These are phyloP conservation scores for Drosophila tanythrix DNA, from an alignment of 2,888 invertebrate species.

Conservation along the genomic window DNA sequence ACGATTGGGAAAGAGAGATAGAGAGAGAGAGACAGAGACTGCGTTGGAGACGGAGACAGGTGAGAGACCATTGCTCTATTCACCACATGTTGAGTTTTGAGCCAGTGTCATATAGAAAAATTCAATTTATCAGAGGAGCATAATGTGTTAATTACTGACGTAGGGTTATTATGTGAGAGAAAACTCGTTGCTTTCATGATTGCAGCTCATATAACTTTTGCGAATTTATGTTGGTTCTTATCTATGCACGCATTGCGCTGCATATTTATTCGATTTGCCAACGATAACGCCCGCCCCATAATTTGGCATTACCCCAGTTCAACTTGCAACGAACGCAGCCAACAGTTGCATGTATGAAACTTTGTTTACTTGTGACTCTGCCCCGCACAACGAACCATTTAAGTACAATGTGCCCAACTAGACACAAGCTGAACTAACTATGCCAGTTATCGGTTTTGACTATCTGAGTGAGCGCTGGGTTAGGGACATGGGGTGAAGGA, in stretches of 20 bases:
- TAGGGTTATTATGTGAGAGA: constrained; percentile 16
- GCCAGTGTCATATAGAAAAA: constrained; percentile 29
- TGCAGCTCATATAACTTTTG: constrained; percentile 59
- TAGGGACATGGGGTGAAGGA: not conserved
- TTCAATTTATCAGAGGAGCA: constrained; percentile 48
- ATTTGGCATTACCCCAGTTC: constrained; percentile 54
- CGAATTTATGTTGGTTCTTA: constrained; percentile 43
- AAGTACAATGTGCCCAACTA: constrained; percentile 39
- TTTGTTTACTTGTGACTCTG: constrained; percentile 32
- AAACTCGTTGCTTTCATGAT: constrained; percentile 52
- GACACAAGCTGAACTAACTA: constrained; percentile 44
- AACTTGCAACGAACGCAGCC: constrained; percentile 24
- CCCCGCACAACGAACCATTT: constrained; percentile 31
- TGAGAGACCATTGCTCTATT: constrained; percentile 35
- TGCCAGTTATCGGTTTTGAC: constrained; percentile 51
- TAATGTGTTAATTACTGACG: constrained; percentile 68
- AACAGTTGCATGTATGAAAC: constrained; percentile 34
- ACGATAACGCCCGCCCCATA: constrained; percentile 68
- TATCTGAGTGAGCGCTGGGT: constrained; percentile 47
- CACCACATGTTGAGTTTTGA: constrained; percentile 62
- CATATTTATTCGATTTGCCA: constrained; percentile 69
- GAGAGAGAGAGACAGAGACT: constrained; percentile 6
- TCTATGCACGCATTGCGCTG: constrained; percentile 47
- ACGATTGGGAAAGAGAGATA: not conserved
- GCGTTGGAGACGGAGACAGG: constrained; percentile 13